Evolutionary conservation across 1,140 invertebrate genomes (phyloP).

Genomic region (Protaetia brevitarsis): DNA sequence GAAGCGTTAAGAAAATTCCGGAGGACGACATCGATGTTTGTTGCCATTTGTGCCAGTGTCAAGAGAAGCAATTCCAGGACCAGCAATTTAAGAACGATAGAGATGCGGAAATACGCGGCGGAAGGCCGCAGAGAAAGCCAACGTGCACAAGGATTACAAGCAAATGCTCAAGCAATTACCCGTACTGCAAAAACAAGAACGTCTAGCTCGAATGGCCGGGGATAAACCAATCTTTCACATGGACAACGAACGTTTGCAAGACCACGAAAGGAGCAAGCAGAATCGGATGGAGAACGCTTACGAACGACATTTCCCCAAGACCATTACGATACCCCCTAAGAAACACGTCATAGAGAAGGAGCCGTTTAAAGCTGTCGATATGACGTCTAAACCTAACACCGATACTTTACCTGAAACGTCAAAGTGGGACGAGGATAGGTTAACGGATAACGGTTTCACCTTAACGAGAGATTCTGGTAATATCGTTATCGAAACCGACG

Average conservation of each 20-base stretch:
- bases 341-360: conserved; percentile 17
- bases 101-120: conserved; percentile 48
- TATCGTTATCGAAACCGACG: neutral
- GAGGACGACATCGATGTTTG: conserved; percentile 26
- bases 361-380: conserved; percentile 18
- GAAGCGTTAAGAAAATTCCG: conserved; percentile 28
- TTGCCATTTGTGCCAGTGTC: conserved; percentile 26
- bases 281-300: conserved; percentile 43
- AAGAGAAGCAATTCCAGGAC: conserved; percentile 35
- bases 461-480: conserved; percentile 11
- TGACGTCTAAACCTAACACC: neutral
- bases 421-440: conserved; percentile 32
- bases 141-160: conserved; percentile 51
- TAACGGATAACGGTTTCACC: neutral
- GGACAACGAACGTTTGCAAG: conserved; percentile 38
- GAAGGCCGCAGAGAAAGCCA: conserved; percentile 52
- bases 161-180: conserved; percentile 50
- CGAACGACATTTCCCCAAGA: conserved; percentile 36
- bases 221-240: conserved; percentile 44
- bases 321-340: conserved; percentile 27
- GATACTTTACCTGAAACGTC: conserved; percentile 31
- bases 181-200: conserved; percentile 44
- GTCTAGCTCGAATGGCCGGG: conserved; percentile 37
- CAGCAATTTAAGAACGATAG: conserved; percentile 35
- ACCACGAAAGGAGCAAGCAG: conserved; percentile 40